phyloP scores from a whole-genome alignment of 2,797 vertebrate species.

The Xenentodon cancila region DNA sequence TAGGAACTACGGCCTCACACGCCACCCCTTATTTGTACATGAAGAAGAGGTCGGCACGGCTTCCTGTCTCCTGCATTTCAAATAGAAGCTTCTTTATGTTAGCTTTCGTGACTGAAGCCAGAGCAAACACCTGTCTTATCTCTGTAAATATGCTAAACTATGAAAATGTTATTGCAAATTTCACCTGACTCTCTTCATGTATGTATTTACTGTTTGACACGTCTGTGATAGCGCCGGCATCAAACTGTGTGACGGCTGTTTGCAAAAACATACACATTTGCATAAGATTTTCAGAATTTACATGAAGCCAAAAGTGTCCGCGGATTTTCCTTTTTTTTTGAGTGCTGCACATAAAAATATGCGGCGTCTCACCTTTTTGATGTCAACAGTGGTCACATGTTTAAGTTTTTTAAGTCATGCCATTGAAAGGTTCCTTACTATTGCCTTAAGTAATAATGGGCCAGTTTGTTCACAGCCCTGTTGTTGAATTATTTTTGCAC shows the following conservation, averaged over 20 bases:
- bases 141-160: constrained; percentile 36
- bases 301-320: background rate
- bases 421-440: background rate
- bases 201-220: constrained; percentile 23
- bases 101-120: constrained; percentile 6
- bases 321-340: constrained; percentile 1
- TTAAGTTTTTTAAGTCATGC: background rate
- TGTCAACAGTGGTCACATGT: background rate
- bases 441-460: background rate
- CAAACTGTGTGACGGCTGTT: constrained; percentile 3
- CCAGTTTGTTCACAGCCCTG: background rate
- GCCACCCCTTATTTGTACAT: constrained; percentile 43
- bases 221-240: constrained; percentile 9
- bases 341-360: constrained; percentile 5
- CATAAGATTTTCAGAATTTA: constrained; percentile 20
- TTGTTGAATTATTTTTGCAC: background rate
- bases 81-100: constrained; percentile 31
- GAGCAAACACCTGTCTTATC: constrained; percentile 36
- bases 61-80: background rate
- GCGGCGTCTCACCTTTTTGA: background rate
- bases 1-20: constrained; percentile 8
- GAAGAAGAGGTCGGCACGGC: constrained; percentile 9
- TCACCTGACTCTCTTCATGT: constrained; percentile 1
- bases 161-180: constrained; percentile 61
- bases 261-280: constrained; percentile 16